These are phyloP conservation scores for Chaenocephalus aceratus DNA, from an alignment of 2,113 vertebrate species.

Conservation along the genomic window DNA sequence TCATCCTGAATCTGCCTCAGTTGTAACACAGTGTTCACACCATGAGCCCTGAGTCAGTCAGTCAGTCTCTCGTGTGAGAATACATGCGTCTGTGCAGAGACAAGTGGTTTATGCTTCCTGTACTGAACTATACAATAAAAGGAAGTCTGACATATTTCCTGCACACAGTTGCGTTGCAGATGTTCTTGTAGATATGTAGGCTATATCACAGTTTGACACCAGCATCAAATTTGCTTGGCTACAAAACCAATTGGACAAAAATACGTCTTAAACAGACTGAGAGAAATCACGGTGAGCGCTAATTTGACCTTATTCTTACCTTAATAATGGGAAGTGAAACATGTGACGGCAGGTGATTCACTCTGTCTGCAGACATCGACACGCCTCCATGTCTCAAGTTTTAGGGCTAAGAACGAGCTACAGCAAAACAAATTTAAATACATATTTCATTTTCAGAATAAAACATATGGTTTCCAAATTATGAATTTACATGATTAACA, in stretches of 20 bases:
- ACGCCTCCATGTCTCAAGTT: not conserved
- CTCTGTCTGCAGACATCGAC: not conserved
- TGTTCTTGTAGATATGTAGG: too few relatives aligned
- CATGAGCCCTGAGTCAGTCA: not conserved
- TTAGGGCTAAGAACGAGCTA: not conserved
- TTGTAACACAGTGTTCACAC: not conserved
- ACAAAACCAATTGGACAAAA: not conserved
- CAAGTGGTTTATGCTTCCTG: slow-evolving; percentile 25
- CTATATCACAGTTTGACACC: not conserved
- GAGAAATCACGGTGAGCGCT: not conserved
- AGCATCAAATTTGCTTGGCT: not conserved
- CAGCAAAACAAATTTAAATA: too few relatives aligned
- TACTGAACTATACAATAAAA: slow-evolving; percentile 9
- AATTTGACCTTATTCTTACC: not conserved
- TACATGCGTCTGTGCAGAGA: too few relatives aligned
- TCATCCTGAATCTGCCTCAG: slow-evolving; percentile 55
- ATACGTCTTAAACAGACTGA: not conserved
- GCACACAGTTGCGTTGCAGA: not conserved
- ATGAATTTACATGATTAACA: not conserved
- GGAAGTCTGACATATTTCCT: slow-evolving; percentile 62
- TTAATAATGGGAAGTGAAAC: not conserved
- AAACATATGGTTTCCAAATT: not conserved
- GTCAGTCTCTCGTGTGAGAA: not conserved
- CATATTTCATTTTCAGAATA: not conserved
- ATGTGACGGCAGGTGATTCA: not conserved